phyloP scores from a whole-genome alignment of 53 echinoderm and acorn worm species.

The Temnopleurus reevesii region DNA sequence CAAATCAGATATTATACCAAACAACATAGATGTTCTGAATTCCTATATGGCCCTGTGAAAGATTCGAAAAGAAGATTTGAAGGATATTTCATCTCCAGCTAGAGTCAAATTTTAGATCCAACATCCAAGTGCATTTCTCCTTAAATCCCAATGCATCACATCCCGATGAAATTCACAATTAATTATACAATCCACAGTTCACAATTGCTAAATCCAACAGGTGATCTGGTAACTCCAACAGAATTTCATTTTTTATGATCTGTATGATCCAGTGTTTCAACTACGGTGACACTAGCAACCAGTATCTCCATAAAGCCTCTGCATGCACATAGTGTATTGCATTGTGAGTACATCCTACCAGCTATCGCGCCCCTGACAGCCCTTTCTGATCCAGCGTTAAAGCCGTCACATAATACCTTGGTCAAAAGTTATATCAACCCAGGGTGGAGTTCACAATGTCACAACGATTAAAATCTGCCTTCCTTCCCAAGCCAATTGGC shows the following conservation, averaged over 20 bases:
- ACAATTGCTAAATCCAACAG: no score
- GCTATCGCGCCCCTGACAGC: not conserved
- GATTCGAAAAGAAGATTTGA: no score
- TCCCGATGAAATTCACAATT: not conserved
- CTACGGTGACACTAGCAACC: not conserved
- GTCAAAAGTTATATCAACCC: not conserved
- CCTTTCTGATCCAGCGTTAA: not conserved
- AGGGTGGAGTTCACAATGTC: slow-evolving; percentile 39
- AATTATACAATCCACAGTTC: not conserved
- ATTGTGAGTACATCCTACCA: not conserved
- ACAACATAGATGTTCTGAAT: not conserved
- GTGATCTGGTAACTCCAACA: no score
- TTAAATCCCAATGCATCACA: not conserved
- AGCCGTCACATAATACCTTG: not conserved
- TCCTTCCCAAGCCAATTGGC: slow-evolving; percentile 35
- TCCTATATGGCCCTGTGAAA: no score
- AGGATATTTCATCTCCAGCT: not conserved
- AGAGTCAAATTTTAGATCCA: not conserved
- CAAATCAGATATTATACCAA: not conserved
- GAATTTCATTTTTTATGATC: no score
- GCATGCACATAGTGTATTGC: not conserved
- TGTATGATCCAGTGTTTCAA: not conserved
- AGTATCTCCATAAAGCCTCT: not conserved
- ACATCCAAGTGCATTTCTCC: not conserved
- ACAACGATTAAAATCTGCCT: slow-evolving; percentile 26